Evolutionary conservation across 2,888 invertebrate genomes (phyloP).

Genomic region (Noctua pronuba): DNA sequence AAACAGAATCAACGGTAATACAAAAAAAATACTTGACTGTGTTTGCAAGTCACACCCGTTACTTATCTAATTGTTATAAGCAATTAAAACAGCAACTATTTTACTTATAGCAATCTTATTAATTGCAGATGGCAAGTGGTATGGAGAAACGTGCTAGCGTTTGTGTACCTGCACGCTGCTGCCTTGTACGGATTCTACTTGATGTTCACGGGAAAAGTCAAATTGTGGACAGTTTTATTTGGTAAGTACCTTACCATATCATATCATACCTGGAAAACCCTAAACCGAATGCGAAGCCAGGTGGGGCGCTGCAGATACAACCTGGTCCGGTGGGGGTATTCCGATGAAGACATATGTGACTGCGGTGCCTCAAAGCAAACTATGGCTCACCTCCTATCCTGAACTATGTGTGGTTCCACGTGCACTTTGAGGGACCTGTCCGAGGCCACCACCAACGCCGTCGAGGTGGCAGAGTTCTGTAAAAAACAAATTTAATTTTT

Average conservation of each 20-base stretch:
- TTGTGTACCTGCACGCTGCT: slow-evolving; percentile 92
- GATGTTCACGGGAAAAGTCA: slow-evolving; percentile 84
- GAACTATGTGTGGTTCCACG: no score
- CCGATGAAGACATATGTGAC: no score
- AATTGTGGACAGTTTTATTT: slow-evolving; percentile 87
- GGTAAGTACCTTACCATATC: slow-evolving; percentile 87
- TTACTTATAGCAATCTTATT: slow-evolving; percentile 50
- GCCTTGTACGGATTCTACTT: slow-evolving; percentile 92
- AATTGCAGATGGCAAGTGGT: slow-evolving; percentile 92
- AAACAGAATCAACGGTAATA: slow-evolving; percentile 4
- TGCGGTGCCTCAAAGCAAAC: no score
- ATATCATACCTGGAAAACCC: no score
- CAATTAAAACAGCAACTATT: slow-evolving; percentile 45
- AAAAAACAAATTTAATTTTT: no score
- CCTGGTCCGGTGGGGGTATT: no score
- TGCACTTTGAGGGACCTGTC: no score
- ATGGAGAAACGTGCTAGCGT: slow-evolving; percentile 94
- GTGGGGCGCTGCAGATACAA: no score
- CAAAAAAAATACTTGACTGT: slow-evolving; percentile 20
- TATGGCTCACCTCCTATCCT: no score
- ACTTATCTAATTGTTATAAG: slow-evolving; percentile 29
- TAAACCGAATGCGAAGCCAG: no score
- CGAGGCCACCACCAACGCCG: no score
- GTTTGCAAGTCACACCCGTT: slow-evolving; percentile 44
- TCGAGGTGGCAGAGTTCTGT: no score